These are phyloP conservation scores for Vipera latastei DNA, from an alignment of 2,797 vertebrate species.

Conservation along the genomic window DNA sequence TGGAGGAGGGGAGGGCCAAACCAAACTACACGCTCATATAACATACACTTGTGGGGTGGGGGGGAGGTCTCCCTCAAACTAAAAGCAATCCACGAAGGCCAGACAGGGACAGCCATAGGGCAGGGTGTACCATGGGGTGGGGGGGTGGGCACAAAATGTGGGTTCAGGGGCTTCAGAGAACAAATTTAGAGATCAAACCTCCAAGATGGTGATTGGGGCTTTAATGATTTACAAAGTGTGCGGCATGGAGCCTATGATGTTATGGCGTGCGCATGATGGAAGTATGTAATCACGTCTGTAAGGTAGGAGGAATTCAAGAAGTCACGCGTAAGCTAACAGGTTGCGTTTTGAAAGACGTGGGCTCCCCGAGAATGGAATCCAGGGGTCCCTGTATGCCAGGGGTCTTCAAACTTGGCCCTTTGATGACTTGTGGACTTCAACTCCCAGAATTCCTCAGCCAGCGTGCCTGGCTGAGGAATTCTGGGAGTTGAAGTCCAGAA, in stretches of 20 bases:
- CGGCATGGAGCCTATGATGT: neutral
- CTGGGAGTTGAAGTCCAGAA: too few species aligned
- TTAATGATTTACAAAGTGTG: neutral
- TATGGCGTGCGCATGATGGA: neutral
- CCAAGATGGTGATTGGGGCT: neutral
- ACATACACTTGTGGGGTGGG: too few species aligned
- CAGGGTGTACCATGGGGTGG: too few species aligned
- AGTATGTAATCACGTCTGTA: neutral
- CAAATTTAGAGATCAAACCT: neutral
- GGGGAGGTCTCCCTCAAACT: neutral
- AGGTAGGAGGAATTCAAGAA: neutral
- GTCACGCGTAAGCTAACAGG: accelerated
- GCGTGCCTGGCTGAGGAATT: too few species aligned
- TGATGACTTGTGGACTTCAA: too few species aligned
- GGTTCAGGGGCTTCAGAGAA: neutral
- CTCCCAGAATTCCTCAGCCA: too few species aligned
- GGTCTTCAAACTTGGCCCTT: too few species aligned
- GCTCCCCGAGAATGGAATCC: neutral
- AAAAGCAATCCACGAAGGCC: neutral
- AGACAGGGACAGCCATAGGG: too few species aligned
- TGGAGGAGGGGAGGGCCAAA: neutral
- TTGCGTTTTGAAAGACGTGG: neutral
- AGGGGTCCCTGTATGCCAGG: too few species aligned
- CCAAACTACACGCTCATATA: accelerated
- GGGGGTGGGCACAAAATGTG: neutral